A percentile compares a stretch with the other conserved stretches of the same genome.
Evolutionary conservation across 2,888 invertebrate species (phyloP).

Genomic region (Venusia cambrica): DNA sequence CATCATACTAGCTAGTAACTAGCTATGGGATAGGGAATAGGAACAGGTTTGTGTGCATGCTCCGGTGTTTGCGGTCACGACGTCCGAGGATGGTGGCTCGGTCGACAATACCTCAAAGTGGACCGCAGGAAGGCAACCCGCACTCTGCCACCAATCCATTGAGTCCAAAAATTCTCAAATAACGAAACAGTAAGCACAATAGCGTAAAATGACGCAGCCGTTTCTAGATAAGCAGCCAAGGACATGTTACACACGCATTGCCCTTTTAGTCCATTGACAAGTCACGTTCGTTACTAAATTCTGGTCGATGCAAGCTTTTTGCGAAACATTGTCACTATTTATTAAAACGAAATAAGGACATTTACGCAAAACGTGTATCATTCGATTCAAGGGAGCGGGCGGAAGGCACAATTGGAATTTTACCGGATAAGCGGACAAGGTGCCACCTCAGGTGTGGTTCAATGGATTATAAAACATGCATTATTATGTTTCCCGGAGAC

Average conservation of each 20-base stretch:
- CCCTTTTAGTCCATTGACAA: conserved; percentile 46
- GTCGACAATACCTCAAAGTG: conserved; percentile 63
- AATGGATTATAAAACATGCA: conserved; percentile 41
- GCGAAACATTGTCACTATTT: conserved; percentile 18
- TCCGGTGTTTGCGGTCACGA: conserved; percentile 66
- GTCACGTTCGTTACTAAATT: conserved; percentile 61
- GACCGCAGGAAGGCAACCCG: conserved; percentile 43
- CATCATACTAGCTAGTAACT: conserved; percentile 27
- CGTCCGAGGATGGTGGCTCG: conserved; percentile 52
- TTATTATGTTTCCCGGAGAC: conserved; percentile 43
- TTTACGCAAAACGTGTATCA: background rate
- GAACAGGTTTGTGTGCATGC: conserved; percentile 61
- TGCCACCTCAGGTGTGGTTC: conserved; percentile 28
- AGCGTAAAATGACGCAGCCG: conserved; percentile 50
- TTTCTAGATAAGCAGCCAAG: conserved; percentile 49
- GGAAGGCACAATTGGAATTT: conserved; percentile 45
- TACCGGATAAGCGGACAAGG: conserved; percentile 36
- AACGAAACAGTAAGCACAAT: conserved; percentile 54
- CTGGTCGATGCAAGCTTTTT: conserved; percentile 16
- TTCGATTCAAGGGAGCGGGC: conserved; percentile 25
- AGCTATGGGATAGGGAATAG: too few species aligned
- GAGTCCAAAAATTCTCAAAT: conserved; percentile 50
- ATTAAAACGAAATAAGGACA: background rate
- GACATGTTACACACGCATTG: conserved; percentile 39
- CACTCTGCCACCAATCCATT: conserved; percentile 39